These are phyloP conservation scores for Anodontia alba DNA, from an alignment of 2,888 invertebrate genomes.

Conservation along the genomic window DNA sequence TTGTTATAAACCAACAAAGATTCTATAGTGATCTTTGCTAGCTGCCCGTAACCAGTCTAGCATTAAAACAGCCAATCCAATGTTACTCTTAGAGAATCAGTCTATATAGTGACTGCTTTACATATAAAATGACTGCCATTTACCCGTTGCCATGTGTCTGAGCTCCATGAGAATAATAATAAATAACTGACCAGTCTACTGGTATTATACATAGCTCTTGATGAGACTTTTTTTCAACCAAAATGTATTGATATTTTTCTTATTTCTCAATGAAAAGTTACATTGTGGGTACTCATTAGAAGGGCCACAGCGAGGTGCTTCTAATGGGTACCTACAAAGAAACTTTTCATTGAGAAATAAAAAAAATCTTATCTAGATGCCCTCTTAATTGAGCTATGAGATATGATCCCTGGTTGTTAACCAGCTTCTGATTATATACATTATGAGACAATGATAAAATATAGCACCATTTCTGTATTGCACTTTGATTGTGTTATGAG, in stretches of 20 bases:
- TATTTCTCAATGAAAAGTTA: too few species aligned
- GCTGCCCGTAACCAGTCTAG: neutral
- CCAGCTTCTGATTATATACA: neutral
- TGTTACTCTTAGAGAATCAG: neutral
- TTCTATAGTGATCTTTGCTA: slow-evolving; percentile 9
- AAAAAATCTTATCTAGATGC: too few species aligned
- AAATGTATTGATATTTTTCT: too few species aligned
- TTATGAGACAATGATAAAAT: slow-evolving; percentile 6
- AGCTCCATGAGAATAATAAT: too few species aligned
- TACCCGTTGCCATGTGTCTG: neutral
- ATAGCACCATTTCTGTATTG: slow-evolving; percentile 65
- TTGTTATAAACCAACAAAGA: neutral
- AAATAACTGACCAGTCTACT: too few species aligned
- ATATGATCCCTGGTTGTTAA: neutral
- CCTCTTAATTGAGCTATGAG: too few species aligned
- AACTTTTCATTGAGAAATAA: too few species aligned
- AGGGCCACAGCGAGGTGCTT: too few species aligned
- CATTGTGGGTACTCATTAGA: too few species aligned
- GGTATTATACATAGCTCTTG: neutral
- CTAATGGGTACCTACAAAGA: too few species aligned
- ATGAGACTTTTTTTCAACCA: too few species aligned
- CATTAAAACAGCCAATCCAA: neutral
- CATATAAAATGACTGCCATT: neutral
- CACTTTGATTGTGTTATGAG: slow-evolving; percentile 48
- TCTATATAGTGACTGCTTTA: neutral